Evolutionary conservation across 1,140 invertebrate species (phyloP), one percentile per base, ranked within the genome.

Genomic region (Eciton burchellii): DNA sequence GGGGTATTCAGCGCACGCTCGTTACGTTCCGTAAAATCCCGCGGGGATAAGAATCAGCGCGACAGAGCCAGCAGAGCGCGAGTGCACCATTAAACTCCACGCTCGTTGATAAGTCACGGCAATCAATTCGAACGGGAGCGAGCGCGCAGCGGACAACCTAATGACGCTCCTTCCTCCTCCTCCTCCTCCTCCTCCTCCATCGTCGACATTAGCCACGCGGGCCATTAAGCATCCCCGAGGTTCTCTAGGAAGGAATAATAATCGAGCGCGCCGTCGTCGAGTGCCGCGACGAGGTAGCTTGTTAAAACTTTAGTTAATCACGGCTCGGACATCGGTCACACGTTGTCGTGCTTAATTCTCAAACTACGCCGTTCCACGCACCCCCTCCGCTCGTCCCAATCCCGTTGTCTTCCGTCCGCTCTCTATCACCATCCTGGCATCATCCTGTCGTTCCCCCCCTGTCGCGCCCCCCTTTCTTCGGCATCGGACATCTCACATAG

Each of bases 301-400:
- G 92, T 92, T 92, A 90, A 93, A 92, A 89, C 90, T 91, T 89
- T 81, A 92, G 90, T 92, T 92, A 92, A 92, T 93, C 91, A 91
- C 86, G 88, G 79, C 73, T 86, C 82, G 91, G 90, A 93, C 92
- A 91, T 90, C 89, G 89, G 89, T 92, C 91, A 91, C 92, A 91
- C 87, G 89, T 91, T 91, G 90, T 91, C 88, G 88, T 88, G 85
- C 88, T 93, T 91, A 91, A 93, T 92, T 92, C 91, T 85, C 90
- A 74, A 90, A 74, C 85, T 87, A 49, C 72, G 86, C 84, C 89
- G 84, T 77, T 77, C 70, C 81, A 59, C 52, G 60, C 66, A 26
- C 81, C 57, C 29, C 9, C 77, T 70, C 88, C 70, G 54, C 85
- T 83, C 84, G 26, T 19, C 57, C 19, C 12, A 63, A 65, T 81